These are phyloP conservation scores for Caenorhabditis macrosperma DNA, from an alignment of 2,888 invertebrate genomes.

Conservation along the genomic window DNA sequence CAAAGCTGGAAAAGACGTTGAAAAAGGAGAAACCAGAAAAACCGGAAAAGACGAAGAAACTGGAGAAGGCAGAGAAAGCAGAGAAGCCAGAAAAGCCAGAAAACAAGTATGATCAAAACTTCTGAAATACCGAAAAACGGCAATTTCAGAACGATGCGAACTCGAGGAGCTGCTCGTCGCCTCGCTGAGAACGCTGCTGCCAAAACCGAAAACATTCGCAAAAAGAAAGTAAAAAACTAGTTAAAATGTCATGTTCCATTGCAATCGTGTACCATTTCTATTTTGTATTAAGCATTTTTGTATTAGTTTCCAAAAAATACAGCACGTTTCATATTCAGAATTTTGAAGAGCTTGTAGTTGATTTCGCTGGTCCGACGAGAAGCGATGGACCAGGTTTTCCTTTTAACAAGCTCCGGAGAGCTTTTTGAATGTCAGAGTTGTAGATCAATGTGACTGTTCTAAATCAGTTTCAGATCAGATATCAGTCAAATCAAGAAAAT, in stretches of 20 bases:
- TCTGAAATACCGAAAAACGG: background rate
- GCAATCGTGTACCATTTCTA: constrained; percentile 17
- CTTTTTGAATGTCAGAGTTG: constrained; percentile 21
- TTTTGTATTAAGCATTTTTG: constrained; percentile 11
- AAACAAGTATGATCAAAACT: background rate
- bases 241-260: constrained; percentile 21
- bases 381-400: background rate
- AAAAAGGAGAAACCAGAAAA: background rate
- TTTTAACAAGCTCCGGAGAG: background rate
- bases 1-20: no score
- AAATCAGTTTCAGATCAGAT: background rate
- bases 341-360: background rate
- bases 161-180: constrained; percentile 32
- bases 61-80: background rate
- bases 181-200: constrained; percentile 12
- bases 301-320: background rate
- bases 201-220: constrained; percentile 8
- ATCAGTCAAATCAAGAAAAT: background rate
- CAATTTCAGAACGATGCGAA: constrained; percentile 3
- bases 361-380: background rate
- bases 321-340: background rate
- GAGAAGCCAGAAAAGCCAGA: background rate
- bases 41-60: background rate
- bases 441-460: background rate
- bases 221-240: constrained; percentile 3